A percentile compares a stretch with the other conserved stretches of the same genome.
Conservation (phyloP, 1,140 invertebrate genomes). For the Hycleus cichorii region DNA sequence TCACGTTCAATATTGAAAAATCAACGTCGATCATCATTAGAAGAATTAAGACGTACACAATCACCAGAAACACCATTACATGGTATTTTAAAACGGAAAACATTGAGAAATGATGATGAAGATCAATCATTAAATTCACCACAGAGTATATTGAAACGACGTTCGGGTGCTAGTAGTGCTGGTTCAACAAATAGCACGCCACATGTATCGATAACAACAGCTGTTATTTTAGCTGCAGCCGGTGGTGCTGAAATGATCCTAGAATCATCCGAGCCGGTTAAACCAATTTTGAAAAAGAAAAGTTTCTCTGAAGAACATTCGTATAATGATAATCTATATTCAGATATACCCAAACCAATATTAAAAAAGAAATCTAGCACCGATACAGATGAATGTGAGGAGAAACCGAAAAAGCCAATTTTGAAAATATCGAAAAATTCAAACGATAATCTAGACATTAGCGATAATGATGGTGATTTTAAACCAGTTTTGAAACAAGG, state of each 20-base stretch:
- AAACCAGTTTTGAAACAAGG: slow-evolving; percentile 50
- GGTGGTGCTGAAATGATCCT: slow-evolving; percentile 50
- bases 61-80: slow-evolving; percentile 52
- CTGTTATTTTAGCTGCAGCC: slow-evolving; percentile 58
- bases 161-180: slow-evolving; percentile 50
- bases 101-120: slow-evolving; percentile 51
- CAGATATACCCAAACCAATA: slow-evolving; percentile 62
- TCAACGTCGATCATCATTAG: slow-evolving; percentile 59
- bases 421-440: slow-evolving; percentile 62
- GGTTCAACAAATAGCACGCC: slow-evolving; percentile 50
- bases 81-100: slow-evolving; percentile 61
- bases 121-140: slow-evolving; percentile 53
- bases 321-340: slow-evolving; percentile 34
- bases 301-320: slow-evolving; percentile 53
- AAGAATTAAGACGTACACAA: slow-evolving; percentile 52
- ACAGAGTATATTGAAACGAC: slow-evolving; percentile 68
- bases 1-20: slow-evolving; percentile 61
- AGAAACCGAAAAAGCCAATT: slow-evolving; percentile 64
- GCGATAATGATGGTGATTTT: slow-evolving; percentile 44
- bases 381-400: slow-evolving; percentile 68
- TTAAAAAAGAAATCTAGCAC: slow-evolving; percentile 76
- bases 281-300: slow-evolving; percentile 77
- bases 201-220: slow-evolving; percentile 63
- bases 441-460: slow-evolving; percentile 4
- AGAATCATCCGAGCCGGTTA: slow-evolving; percentile 52